phyloP scores from a whole-genome alignment of 2,888 invertebrate species.

The Chirona hameri region DNA sequence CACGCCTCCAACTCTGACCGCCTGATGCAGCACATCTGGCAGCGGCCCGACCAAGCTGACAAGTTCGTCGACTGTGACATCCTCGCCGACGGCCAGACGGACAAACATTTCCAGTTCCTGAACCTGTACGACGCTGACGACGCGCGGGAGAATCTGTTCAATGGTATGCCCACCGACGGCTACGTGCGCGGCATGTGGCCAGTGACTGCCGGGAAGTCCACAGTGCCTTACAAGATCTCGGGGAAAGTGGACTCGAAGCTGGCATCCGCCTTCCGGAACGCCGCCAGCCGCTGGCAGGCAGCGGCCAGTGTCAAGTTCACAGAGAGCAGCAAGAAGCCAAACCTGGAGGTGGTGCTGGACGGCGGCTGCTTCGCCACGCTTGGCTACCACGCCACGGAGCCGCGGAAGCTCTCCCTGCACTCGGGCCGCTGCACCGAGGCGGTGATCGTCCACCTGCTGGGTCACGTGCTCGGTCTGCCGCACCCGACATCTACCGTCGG shows the following conservation, averaged over 20 bases:
- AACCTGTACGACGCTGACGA: background rate
- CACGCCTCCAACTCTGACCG: slow-evolving; percentile 7
- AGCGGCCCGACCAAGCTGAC: background rate
- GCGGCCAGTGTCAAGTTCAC: background rate
- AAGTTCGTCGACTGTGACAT: slow-evolving; percentile 1
- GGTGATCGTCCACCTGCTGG: background rate
- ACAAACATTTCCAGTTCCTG: background rate
- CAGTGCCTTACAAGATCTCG: background rate
- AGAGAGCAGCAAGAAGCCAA: background rate
- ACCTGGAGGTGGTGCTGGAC: background rate
- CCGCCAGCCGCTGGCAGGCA: background rate
- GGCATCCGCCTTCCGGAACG: background rate
- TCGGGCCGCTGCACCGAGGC: background rate
- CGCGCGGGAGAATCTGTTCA: background rate
- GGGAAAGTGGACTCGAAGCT: background rate
- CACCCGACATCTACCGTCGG: slow-evolving; percentile 5
- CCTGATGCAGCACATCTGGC: background rate
- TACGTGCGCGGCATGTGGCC: background rate
- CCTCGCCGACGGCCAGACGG: background rate
- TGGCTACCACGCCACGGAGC: background rate
- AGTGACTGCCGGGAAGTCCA: background rate
- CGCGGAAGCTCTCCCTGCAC: background rate
- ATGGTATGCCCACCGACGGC: background rate
- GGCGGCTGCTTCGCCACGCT: slow-evolving; percentile 3
- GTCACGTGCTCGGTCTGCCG: slow-evolving; percentile 8